phyloP scores from a whole-genome alignment of 2,888 invertebrate species.

The Drosophila rubida region DNA sequence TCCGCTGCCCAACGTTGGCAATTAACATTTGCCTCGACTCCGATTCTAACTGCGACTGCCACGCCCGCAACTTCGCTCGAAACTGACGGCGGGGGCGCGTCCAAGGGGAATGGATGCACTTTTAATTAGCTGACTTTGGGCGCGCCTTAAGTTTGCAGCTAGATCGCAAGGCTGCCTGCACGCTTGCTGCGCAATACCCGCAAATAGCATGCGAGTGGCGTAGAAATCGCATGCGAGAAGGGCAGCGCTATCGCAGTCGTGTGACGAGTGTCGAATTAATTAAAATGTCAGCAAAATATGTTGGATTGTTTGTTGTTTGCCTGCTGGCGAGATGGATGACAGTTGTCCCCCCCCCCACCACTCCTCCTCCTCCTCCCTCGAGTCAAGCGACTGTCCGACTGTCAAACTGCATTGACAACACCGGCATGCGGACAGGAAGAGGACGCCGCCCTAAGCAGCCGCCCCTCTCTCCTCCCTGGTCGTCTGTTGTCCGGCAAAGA shows the following conservation, averaged over 20 bases:
- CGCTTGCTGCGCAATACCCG: background rate
- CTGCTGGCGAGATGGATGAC: conserved; percentile 67
- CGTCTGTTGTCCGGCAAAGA: conserved; percentile 14
- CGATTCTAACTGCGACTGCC: conserved; percentile 31
- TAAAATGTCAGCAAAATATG: conserved; percentile 81
- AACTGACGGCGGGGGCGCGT: conserved; percentile 30
- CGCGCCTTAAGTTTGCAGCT: conserved; percentile 47
- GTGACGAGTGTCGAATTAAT: conserved; percentile 78
- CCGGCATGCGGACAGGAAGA: conserved; percentile 48
- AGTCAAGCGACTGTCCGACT: conserved; percentile 48
- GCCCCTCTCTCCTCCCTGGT: background rate
- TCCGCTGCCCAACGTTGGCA: conserved; percentile 73
- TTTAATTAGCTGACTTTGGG: conserved; percentile 73
- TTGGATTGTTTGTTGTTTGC: conserved; percentile 67
- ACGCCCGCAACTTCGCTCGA: conserved; percentile 56
- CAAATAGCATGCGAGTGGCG: background rate
- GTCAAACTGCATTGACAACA: conserved; percentile 74
- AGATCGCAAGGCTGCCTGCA: too few species aligned
- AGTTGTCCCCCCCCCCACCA: conserved; percentile 52
- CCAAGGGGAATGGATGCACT: conserved; percentile 60
- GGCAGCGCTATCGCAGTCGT: too few species aligned
- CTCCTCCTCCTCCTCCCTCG: conserved; percentile 37
- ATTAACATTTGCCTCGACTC: conserved; percentile 70
- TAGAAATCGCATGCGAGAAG: background rate
- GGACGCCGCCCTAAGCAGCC: conserved; percentile 14